Conservation (phyloP, 2,888 invertebrate genomes). For the Hydroisotoma schaefferi region DNA sequence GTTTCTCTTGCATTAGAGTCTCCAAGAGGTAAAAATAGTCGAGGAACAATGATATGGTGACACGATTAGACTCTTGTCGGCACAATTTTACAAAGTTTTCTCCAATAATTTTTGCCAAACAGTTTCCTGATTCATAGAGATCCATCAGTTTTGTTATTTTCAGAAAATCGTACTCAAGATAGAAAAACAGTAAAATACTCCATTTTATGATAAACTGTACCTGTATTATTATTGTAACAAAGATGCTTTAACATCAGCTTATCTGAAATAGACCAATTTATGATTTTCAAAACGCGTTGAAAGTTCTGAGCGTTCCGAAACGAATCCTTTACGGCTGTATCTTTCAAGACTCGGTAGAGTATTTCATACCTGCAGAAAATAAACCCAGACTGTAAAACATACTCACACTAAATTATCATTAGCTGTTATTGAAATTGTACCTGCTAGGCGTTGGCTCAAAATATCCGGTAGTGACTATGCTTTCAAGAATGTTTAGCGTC, state of each 20-base stretch:
- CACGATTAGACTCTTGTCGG: constrained; percentile 2
- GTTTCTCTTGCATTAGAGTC: constrained; percentile 8
- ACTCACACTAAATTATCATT: neutral
- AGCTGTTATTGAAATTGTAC: neutral
- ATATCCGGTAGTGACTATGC: constrained; percentile 21
- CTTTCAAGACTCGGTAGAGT: constrained; percentile 22
- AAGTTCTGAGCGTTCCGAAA: constrained; percentile 8
- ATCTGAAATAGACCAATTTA: constrained; percentile 22
- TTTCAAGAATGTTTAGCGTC: constrained; percentile 24
- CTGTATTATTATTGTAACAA: constrained; percentile 19
- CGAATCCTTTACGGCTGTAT: constrained; percentile 16
- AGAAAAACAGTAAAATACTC: neutral
- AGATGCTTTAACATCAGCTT: constrained; percentile 22
- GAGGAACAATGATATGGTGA: constrained; percentile 6
- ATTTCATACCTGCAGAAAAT: constrained; percentile 20
- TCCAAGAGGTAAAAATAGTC: constrained; percentile 19
- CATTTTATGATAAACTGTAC: constrained; percentile 4
- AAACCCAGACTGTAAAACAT: neutral
- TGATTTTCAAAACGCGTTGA: constrained; percentile 12
- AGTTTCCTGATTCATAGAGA: constrained; percentile 3
- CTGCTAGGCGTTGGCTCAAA: constrained; percentile 18
- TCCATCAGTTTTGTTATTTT: neutral
- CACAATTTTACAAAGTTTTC: constrained; percentile 23
- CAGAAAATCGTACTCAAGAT: neutral
- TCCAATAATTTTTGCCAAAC: constrained; percentile 24